Conservation (phyloP, 1,140 invertebrate genomes). For the Apolygus lucorum region DNA sequence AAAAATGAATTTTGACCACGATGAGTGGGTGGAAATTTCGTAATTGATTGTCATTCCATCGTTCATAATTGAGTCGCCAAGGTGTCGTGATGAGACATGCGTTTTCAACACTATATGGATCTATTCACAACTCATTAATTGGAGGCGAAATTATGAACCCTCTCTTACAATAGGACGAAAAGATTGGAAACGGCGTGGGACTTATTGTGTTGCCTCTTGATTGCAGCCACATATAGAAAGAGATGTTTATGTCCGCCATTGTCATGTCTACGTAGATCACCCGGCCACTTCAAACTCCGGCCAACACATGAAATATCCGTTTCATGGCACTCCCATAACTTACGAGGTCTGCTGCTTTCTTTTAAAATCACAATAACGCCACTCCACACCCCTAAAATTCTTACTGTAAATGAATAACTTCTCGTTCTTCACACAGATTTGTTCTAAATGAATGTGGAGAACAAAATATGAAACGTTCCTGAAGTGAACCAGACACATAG, state of each 20-base stretch:
- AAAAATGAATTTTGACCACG: no score
- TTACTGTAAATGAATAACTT: no score
- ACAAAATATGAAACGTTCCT: no score
- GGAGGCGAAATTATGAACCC: slow-evolving; percentile 10
- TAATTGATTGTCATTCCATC: no score
- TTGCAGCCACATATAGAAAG: slow-evolving; percentile 16
- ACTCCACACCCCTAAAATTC: no score
- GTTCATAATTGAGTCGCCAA: no score
- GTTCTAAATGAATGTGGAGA: no score
- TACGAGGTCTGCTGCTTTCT: background rate
- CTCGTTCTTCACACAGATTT: no score
- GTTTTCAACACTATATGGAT: slow-evolving; percentile 15
- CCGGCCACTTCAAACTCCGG: slow-evolving; percentile 3
- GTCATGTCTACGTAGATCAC: slow-evolving; percentile 18
- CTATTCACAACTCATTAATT: slow-evolving; percentile 9
- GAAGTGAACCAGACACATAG: no score
- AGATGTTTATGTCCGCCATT: slow-evolving; percentile 22
- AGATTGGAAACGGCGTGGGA: slow-evolving; percentile 21
- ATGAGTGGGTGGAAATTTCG: no score
- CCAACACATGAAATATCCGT: background rate
- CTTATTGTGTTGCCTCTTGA: slow-evolving; percentile 18
- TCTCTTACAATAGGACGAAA: slow-evolving; percentile 19
- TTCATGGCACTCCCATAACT: slow-evolving; percentile 14
- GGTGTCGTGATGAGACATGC: background rate
- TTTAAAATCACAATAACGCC: no score